phyloP scores from a whole-genome alignment of 2,888 invertebrate species.

The Pollenia amentaria region DNA sequence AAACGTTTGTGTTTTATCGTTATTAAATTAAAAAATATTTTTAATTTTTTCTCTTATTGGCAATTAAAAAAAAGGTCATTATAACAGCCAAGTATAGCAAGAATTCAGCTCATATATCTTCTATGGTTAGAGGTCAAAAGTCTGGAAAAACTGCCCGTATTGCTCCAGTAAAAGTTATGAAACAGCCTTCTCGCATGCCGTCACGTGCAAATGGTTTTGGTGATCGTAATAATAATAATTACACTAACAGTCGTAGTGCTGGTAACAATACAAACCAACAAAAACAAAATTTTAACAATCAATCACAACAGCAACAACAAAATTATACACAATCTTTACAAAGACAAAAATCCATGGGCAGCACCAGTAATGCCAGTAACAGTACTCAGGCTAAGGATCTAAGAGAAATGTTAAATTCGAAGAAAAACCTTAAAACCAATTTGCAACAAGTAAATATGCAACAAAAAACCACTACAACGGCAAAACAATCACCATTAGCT shows the following conservation, averaged over 20 bases:
- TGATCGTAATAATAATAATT: slow-evolving; percentile 68
- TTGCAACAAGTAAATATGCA: slow-evolving; percentile 52
- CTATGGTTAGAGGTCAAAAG: slow-evolving; percentile 81
- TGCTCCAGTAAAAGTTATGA: slow-evolving; percentile 72
- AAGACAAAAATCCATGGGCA: slow-evolving; percentile 67
- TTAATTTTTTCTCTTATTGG: slow-evolving; percentile 20
- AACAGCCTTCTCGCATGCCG: slow-evolving; percentile 73
- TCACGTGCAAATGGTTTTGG: slow-evolving; percentile 54
- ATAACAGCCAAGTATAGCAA: slow-evolving; percentile 79
- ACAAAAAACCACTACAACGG: slow-evolving; percentile 54
- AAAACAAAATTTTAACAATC: slow-evolving; percentile 46
- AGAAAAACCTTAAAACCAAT: slow-evolving; percentile 65
- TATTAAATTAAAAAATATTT: slow-evolving; percentile 30
- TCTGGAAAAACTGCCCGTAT: slow-evolving; percentile 73
- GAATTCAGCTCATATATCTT: slow-evolving; percentile 81
- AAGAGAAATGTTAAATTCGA: slow-evolving; percentile 74
- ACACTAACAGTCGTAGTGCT: slow-evolving; percentile 53
- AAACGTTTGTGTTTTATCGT: slow-evolving; percentile 35
- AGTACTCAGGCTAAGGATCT: slow-evolving; percentile 71
- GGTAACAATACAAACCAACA: slow-evolving; percentile 57
- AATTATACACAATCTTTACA: slow-evolving; percentile 70
- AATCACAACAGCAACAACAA: slow-evolving; percentile 61
- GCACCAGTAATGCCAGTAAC: slow-evolving; percentile 54
- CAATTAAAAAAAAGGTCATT: slow-evolving; percentile 75
- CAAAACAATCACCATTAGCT: slow-evolving; percentile 61